phyloP scores from a whole-genome alignment of 1,140 invertebrate species.

The Drosophila persimilis region DNA sequence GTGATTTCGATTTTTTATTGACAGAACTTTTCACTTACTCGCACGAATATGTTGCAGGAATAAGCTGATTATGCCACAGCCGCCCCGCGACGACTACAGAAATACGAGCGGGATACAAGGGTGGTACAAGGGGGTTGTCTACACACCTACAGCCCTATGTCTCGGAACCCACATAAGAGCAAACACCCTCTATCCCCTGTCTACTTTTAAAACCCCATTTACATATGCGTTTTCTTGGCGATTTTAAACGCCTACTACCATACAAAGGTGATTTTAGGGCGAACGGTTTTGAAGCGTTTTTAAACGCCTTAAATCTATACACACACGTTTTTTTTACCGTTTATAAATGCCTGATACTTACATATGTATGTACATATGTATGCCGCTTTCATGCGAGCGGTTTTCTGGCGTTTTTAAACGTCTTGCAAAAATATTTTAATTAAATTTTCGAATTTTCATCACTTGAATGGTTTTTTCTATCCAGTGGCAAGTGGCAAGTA shows the following conservation, averaged over 20 bases:
- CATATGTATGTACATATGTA: no score
- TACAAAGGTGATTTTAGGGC: no score
- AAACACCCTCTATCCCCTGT: conserved; percentile 2
- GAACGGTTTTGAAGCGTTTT: no score
- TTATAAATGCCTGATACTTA: not conserved
- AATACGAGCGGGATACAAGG: conserved; percentile 27
- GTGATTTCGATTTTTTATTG: conserved; percentile 73
- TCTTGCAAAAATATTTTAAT: conserved; percentile 52
- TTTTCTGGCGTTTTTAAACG: conserved; percentile 34
- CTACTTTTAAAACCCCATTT: no score
- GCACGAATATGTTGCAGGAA: conserved; percentile 56
- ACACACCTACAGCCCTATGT: conserved; percentile 37
- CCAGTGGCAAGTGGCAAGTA: conserved; percentile 9
- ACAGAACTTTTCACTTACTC: conserved; percentile 73
- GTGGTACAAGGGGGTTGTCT: conserved; percentile 44
- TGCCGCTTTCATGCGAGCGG: not conserved
- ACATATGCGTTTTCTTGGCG: no score
- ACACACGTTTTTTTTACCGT: no score
- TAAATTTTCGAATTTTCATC: conserved; percentile 66
- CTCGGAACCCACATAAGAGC: conserved; percentile 6
- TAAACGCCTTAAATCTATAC: not conserved
- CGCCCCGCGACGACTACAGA: no score
- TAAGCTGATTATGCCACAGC: conserved; percentile 71
- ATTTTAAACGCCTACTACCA: no score
- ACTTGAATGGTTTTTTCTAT: conserved; percentile 46